phyloP scores from a whole-genome alignment of 2,888 invertebrate species.

The Macrosoma leucophasiata region DNA sequence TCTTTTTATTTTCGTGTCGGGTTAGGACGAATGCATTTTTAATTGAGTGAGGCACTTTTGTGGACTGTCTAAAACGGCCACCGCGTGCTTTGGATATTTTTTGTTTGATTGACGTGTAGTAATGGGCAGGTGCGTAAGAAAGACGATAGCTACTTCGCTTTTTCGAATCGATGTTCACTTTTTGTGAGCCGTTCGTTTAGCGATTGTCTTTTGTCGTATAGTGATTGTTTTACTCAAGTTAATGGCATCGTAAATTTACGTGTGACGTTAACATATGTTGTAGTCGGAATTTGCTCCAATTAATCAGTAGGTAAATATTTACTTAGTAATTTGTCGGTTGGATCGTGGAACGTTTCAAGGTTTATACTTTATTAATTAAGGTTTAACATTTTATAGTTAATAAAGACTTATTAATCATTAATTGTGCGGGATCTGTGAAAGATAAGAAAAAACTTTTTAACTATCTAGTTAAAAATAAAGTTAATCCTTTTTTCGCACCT shows the following conservation, averaged over 20 bases:
- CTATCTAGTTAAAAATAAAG: too few relatives aligned
- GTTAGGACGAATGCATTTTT: slow-evolving; percentile 75
- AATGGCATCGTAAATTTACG: slow-evolving; percentile 44
- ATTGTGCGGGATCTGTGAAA: too few relatives aligned
- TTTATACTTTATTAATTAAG: too few relatives aligned
- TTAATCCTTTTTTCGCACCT: too few relatives aligned
- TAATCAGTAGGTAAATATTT: too few relatives aligned
- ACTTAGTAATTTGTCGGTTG: too few relatives aligned
- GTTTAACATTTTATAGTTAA: too few relatives aligned
- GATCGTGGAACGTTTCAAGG: too few relatives aligned
- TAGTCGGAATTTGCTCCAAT: too few relatives aligned
- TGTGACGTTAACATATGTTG: too few relatives aligned
- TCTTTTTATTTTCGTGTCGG: slow-evolving; percentile 63
- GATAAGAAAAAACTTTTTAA: too few relatives aligned
- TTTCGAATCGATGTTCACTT: slow-evolving; percentile 52
- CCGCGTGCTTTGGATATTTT: slow-evolving; percentile 67
- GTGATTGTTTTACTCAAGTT: slow-evolving; percentile 48
- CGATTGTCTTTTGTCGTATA: slow-evolving; percentile 45
- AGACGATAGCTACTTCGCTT: slow-evolving; percentile 68
- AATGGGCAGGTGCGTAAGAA: slow-evolving; percentile 73
- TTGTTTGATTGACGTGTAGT: slow-evolving; percentile 73
- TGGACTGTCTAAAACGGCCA: slow-evolving; percentile 72
- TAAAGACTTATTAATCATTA: too few relatives aligned
- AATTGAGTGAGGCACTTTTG: slow-evolving; percentile 75
- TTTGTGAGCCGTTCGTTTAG: slow-evolving; percentile 55